Evolutionary conservation across 2,113 vertebrate genomes (phyloP), one percentile per base, ranked within the genome.

Genomic region (Prolemur simus): DNA sequence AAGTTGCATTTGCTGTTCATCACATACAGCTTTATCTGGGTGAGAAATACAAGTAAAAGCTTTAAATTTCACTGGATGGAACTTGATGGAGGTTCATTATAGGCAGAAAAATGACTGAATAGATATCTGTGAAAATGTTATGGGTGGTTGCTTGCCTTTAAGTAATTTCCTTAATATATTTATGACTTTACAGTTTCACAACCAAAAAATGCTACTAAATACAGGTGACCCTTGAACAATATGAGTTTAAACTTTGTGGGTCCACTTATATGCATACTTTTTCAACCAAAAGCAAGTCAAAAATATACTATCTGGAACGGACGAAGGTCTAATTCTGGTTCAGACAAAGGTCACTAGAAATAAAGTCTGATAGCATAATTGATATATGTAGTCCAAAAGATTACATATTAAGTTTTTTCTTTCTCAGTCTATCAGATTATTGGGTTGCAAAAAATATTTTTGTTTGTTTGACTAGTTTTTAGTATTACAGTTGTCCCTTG

Each of bases 51-150:
- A 98, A 95, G 99, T 98, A 89, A 97, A 88, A 89, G 34, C 42
- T 80, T 99, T 49, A 98, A 98, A 66, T 99, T 99, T 97, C 98
- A 99, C 97, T 98, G 98, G 93, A 97, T 99, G 93, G 98, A 99
- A 87, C 98, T 99, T 47, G 99, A 99, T 0, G 98, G 99, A 0
- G 98, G 98, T 17, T 99, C 98, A 12, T 3, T 95, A 10, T 90
- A 98, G 49, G 37, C 14, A 60, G 39, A 88, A 89, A 89, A 74
- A 94, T 81, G n/a, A 54, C 29, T 84, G 23, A 76, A 32, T 4
- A 32, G 32, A 29, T 83, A 66, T 42, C 82, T 12, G 12, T 56
- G n/a, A 74, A 60, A 56, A 54, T 32, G 6, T 68, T 54, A 64
- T 42, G 10, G 64, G 15, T 47, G 45, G 37, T 54, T 39, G 11